Percentiles rank a stretch among this genome's conserved stretches.
Evolutionary conservation across 2,888 invertebrate species (phyloP).

Genomic region (Hypena proboscidalis): DNA sequence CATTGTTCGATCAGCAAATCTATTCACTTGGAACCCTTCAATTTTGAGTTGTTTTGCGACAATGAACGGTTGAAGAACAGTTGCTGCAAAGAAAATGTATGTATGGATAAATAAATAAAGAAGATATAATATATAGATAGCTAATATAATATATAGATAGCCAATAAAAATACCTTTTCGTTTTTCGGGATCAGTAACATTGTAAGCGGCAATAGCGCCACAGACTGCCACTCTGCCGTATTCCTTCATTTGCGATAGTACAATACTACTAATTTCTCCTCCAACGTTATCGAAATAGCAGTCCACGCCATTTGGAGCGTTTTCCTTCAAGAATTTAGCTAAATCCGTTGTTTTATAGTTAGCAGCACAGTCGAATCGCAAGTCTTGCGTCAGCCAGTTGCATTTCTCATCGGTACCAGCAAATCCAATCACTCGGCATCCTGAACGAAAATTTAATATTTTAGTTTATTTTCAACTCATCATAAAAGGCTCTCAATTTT

Average conservation of each 20-base stretch:
- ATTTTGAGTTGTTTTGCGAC: slow-evolving; percentile 86
- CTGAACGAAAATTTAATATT: too few species aligned
- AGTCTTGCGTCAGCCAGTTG: slow-evolving; percentile 86
- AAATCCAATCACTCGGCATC: slow-evolving; percentile 89
- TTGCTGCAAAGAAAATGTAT: slow-evolving; percentile 51
- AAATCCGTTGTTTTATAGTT: slow-evolving; percentile 89
- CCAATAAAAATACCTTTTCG: slow-evolving; percentile 81
- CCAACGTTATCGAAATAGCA: slow-evolving; percentile 93
- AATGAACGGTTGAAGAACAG: slow-evolving; percentile 80
- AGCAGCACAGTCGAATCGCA: slow-evolving; percentile 88
- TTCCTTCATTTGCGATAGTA: slow-evolving; percentile 86
- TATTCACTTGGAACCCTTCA: slow-evolving; percentile 85
- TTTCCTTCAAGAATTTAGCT: slow-evolving; percentile 81
- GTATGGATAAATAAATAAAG: neutral
- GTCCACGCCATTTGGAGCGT: slow-evolving; percentile 89
- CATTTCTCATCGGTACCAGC: slow-evolving; percentile 90
- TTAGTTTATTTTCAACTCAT: neutral
- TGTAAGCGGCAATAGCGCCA: slow-evolving; percentile 88
- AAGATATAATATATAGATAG: too few species aligned
- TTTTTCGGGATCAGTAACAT: slow-evolving; percentile 75
- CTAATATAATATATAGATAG: too few species aligned
- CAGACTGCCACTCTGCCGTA: slow-evolving; percentile 87
- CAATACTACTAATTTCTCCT: slow-evolving; percentile 85
- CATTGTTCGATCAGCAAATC: slow-evolving; percentile 81
- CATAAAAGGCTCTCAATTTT: too few species aligned